A percentile compares a stretch with the other conserved stretches of the same genome.
phyloP scores from a whole-genome alignment of 2,888 invertebrate genomes.

The Aspidiotus rigidus region DNA sequence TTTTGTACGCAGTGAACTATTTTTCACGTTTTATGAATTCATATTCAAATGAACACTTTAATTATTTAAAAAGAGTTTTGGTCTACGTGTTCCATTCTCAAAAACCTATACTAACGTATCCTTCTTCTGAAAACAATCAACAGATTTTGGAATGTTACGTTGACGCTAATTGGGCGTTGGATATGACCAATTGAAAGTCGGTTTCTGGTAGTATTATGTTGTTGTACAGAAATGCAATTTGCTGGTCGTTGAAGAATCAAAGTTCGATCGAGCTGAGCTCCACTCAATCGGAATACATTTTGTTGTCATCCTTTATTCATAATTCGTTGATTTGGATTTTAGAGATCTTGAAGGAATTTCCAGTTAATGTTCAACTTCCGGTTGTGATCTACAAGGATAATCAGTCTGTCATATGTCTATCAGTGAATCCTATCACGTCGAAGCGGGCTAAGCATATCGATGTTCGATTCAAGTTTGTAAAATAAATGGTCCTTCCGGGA shows the following conservation, averaged over 20 bases:
- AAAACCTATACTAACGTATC: too few species aligned
- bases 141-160: constrained; percentile 3
- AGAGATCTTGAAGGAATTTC: neutral
- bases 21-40: constrained; percentile 6
- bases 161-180: constrained; percentile 4
- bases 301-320: constrained; percentile 5
- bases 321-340: neutral
- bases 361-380: neutral
- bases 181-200: neutral
- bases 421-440: neutral
- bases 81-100: too few species aligned
- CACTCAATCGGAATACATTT: too few species aligned
- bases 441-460: constrained; percentile 1
- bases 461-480: constrained; percentile 3
- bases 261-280: too few species aligned
- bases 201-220: neutral
- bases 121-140: neutral
- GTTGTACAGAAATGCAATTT: too few species aligned
- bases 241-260: too few species aligned
- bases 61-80: too few species aligned
- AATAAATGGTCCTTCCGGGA: neutral
- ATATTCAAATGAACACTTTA: constrained; percentile 1
- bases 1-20: constrained; percentile 7
- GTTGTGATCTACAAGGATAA: too few species aligned
- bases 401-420: constrained; percentile 3